phyloP scores from a whole-genome alignment of 2,797 vertebrate species.

The Paratrypauchen microcephalus region DNA sequence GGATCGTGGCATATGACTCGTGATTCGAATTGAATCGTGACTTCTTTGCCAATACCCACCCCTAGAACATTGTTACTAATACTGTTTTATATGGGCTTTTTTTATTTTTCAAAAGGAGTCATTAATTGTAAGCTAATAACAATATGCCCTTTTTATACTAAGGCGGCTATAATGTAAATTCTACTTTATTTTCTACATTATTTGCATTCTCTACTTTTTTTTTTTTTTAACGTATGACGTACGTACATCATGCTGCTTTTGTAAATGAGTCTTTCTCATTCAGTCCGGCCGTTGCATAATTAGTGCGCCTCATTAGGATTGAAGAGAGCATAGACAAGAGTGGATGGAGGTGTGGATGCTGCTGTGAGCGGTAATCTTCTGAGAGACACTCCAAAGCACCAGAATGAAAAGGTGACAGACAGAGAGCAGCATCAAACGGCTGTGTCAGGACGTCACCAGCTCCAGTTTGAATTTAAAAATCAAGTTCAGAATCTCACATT shows the following conservation, averaged over 20 bases:
- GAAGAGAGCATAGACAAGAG: slow-evolving; percentile 43
- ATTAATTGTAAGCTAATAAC: too few species aligned
- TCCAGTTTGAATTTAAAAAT: too few species aligned
- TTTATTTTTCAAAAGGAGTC: not conserved
- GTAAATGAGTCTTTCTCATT: slow-evolving; percentile 59
- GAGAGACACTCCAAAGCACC: slow-evolving; percentile 1
- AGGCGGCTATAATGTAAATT: too few species aligned
- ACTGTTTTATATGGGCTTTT: not conserved
- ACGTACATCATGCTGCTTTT: slow-evolving; percentile 33
- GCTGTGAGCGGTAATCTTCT: slow-evolving; percentile 7
- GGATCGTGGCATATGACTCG: too few species aligned
- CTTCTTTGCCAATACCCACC: too few species aligned
- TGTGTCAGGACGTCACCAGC: too few species aligned
- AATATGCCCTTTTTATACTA: too few species aligned
- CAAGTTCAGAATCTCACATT: too few species aligned
- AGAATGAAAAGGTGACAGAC: not conserved
- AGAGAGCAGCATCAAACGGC: too few species aligned
- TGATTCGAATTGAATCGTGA: too few species aligned
- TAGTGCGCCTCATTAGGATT: slow-evolving; percentile 49
- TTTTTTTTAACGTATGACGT: not conserved
- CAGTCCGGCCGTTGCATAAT: slow-evolving; percentile 54
- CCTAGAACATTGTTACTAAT: not conserved
- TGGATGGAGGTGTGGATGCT: slow-evolving; percentile 31
- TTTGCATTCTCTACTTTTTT: too few species aligned
- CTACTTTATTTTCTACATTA: not conserved